A percentile compares a stretch with the other conserved stretches of the same genome.
Evolutionary conservation across 2,797 vertebrate genomes (phyloP).

Genomic region (Lithobates pipiens): DNA sequence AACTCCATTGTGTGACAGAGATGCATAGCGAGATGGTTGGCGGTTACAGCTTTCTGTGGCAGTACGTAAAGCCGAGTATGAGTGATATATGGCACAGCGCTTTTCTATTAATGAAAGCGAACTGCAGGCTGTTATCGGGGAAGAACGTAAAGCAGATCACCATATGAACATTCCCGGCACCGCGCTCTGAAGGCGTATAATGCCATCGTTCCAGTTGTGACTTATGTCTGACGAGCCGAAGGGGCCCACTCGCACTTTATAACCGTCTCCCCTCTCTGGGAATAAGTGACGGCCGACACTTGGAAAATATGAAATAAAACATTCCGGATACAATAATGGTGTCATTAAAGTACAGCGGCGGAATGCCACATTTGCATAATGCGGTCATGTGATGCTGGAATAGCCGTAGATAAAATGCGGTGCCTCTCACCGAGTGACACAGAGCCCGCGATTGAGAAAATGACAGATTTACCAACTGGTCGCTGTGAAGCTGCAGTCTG

Average conservation of each 20-base stretch:
- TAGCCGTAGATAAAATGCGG: slow-evolving; percentile 18
- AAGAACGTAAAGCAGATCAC: slow-evolving; percentile 12
- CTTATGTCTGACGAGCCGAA: slow-evolving; percentile 41
- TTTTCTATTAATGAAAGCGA: slow-evolving; percentile 39
- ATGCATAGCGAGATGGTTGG: background rate
- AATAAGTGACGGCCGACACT: slow-evolving; percentile 12
- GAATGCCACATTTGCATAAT: slow-evolving; percentile 56
- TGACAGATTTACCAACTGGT: slow-evolving; percentile 55
- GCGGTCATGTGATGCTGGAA: slow-evolving; percentile 18
- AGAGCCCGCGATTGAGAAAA: background rate
- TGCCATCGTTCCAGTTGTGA: background rate
- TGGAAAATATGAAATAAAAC: slow-evolving; percentile 34
- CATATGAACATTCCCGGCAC: slow-evolving; percentile 3
- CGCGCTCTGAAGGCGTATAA: slow-evolving; percentile 8
- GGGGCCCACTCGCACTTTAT: slow-evolving; percentile 27
- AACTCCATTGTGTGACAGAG: background rate
- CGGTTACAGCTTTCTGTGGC: background rate
- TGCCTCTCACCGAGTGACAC: slow-evolving; percentile 24
- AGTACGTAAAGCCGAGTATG: background rate
- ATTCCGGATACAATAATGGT: slow-evolving; percentile 30
- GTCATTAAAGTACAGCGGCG: slow-evolving; percentile 38
- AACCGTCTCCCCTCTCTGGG: slow-evolving; percentile 8
- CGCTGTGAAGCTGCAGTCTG: slow-evolving; percentile 11
- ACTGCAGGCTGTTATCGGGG: slow-evolving; percentile 33
- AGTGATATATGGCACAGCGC: slow-evolving; percentile 7